These are phyloP conservation scores for Gadopsis bispinosus DNA, from an alignment of 2,797 vertebrate genomes.

Conservation along the genomic window DNA sequence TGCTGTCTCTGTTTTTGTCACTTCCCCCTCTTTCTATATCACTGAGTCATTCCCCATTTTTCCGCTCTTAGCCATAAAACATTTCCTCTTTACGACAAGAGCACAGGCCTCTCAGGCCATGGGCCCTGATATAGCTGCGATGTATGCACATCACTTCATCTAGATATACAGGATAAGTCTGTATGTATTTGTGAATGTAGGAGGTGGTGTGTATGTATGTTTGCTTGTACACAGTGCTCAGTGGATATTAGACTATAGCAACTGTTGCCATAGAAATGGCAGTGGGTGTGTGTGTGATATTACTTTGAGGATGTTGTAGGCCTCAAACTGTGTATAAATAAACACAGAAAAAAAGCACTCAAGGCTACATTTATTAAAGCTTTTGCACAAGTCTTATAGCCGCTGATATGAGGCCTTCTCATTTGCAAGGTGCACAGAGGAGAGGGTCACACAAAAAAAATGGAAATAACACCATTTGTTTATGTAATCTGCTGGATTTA, in stretches of 20 bases:
- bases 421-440: neutral
- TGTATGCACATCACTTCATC: neutral
- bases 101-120: neutral
- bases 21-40: conserved; percentile 15
- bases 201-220: conserved; percentile 45
- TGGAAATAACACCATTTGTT: neutral
- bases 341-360: neutral
- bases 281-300: conserved; percentile 58
- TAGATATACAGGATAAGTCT: neutral
- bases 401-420: neutral
- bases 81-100: conserved; percentile 29
- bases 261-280: conserved; percentile 84
- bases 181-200: conserved; percentile 50
- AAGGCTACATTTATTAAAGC: neutral
- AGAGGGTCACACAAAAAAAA: neutral
- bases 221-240: conserved; percentile 52
- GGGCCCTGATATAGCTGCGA: neutral
- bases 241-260: conserved; percentile 71
- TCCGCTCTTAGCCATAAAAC: neutral
- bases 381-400: neutral
- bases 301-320: conserved; percentile 33
- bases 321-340: conserved; percentile 20
- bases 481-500: conserved; percentile 9
- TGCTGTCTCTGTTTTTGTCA: conserved; percentile 16
- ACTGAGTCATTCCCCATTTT: conserved; percentile 7